These are phyloP conservation scores for Xenentodon cancila DNA, from an alignment of 2,797 vertebrate genomes.

Conservation along the genomic window DNA sequence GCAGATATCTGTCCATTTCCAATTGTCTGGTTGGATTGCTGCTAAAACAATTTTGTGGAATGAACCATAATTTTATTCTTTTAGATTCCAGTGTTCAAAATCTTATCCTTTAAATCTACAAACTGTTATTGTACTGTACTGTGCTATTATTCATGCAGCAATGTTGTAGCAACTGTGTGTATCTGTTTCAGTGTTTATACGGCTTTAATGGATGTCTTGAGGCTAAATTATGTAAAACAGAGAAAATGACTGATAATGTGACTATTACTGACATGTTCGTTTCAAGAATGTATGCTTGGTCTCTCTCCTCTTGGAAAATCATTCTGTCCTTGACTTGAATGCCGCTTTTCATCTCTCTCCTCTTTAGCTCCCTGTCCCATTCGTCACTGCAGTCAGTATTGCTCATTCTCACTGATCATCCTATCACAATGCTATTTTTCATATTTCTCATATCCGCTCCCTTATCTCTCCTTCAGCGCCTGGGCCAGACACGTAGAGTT, in stretches of 20 bases:
- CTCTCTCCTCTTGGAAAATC: conserved; percentile 57
- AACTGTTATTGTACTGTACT: too few relatives aligned
- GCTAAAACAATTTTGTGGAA: conserved; percentile 17
- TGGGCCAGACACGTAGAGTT: conserved; percentile 80
- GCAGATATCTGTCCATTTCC: conserved; percentile 53
- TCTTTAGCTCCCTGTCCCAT: conserved; percentile 78
- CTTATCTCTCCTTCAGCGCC: conserved; percentile 77
- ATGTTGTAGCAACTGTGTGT: background rate
- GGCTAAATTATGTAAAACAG: conserved; percentile 27
- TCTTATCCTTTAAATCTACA: too few relatives aligned
- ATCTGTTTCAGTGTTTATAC: conserved; percentile 24
- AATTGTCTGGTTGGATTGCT: conserved; percentile 64
- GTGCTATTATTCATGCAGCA: background rate
- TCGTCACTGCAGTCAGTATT: conserved; percentile 73
- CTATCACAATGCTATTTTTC: conserved; percentile 81
- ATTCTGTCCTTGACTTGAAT: conserved; percentile 71
- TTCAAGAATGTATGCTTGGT: conserved; percentile 53
- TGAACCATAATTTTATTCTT: background rate
- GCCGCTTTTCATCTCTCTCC: conserved; percentile 72
- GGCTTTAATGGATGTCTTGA: conserved; percentile 13
- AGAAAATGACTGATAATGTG: conserved; percentile 49
- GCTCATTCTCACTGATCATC: conserved; percentile 81
- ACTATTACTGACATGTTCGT: conserved; percentile 63
- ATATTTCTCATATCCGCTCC: conserved; percentile 84
- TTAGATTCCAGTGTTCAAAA: background rate